Evolutionary conservation across 2,113 vertebrate species (phyloP), one percentile per base, ranked within the genome.

Genomic region (Accipiter cooperii): DNA sequence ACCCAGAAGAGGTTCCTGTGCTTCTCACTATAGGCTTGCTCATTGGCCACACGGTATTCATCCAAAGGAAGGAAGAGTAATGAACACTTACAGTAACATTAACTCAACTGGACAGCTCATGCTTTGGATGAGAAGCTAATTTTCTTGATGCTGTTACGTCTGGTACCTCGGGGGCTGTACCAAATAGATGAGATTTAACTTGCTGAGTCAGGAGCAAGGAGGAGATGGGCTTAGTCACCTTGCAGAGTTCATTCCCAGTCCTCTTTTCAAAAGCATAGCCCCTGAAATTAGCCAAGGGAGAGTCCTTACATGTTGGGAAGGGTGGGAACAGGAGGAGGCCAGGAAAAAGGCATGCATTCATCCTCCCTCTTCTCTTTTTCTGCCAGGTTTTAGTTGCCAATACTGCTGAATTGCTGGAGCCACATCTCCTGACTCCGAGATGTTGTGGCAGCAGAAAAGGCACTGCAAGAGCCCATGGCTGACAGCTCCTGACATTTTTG

Each of bases 201-300:
- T 76, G 90, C 94, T 94, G 93, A 96, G 68, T 89, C 85, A 91
- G 89, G 84, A 77, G 34, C 20, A 21, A 47, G 86, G n/a, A 87
- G 85, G 51, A 87, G 55, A 78, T 7, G 73, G 55, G 65, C 88
- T 90, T 33, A 78, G 70, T 80, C 71, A 89, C 42, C 64, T 70
- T 49, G 47, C 19, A 0, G 4, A 88, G 51, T 20, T 86, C 46
- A 54, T 58, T 47, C 55, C 55, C 64, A 36, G 19, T 4, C 60
- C 40, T 64, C 77, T 82, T 65, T 55, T 44, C n/a, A 26, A 20
- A 77, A 34, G 17, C 74, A 70, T 25, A 76, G 75, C 57, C 33
- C 66, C 82, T 38, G 40, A 8, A 63, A 24, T 7, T 19, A 51
- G 40, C 75, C 2, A 24, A 22, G 29, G 54, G 44, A 55, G 63